Evolutionary conservation across 2,888 invertebrate species (phyloP).

Genomic region (Aspidiotus rigidus): DNA sequence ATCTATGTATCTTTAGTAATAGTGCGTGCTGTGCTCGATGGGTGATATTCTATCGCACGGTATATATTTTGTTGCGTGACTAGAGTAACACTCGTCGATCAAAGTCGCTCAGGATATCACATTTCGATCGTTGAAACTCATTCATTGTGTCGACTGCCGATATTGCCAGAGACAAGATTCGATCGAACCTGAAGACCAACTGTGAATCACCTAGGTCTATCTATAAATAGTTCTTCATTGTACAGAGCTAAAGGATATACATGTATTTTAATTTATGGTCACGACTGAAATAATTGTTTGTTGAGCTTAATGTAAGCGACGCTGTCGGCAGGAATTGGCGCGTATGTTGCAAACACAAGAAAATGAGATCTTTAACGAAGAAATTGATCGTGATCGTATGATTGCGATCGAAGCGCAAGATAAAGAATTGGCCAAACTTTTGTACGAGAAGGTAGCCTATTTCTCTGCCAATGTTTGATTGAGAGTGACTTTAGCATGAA

Average conservation of each 20-base stretch:
- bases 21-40: slow-evolving; percentile 38
- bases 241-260: too few relatives aligned
- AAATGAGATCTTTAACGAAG: slow-evolving; percentile 48
- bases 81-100: slow-evolving; percentile 47
- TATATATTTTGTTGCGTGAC: slow-evolving; percentile 42
- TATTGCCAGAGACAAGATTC: too few relatives aligned
- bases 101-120: slow-evolving; percentile 18
- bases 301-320: too few relatives aligned
- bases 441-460: slow-evolving; percentile 53
- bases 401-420: slow-evolving; percentile 72
- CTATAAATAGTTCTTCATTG: too few relatives aligned
- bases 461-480: slow-evolving; percentile 6
- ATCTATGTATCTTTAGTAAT: too few relatives aligned
- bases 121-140: too few relatives aligned
- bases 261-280: too few relatives aligned
- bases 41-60: slow-evolving; percentile 43
- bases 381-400: slow-evolving; percentile 51
- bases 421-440: slow-evolving; percentile 63
- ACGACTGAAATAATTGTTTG: too few relatives aligned
- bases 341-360: slow-evolving; percentile 67
- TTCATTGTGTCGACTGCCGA: too few relatives aligned
- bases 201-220: too few relatives aligned
- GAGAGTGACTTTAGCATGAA: too few relatives aligned
- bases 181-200: too few relatives aligned
- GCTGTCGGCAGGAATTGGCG: slow-evolving; percentile 54